Percentiles rank a stretch among this genome's conserved stretches.
phyloP scores from a whole-genome alignment of 2,113 vertebrate species.

The Prietella phreatophila region DNA sequence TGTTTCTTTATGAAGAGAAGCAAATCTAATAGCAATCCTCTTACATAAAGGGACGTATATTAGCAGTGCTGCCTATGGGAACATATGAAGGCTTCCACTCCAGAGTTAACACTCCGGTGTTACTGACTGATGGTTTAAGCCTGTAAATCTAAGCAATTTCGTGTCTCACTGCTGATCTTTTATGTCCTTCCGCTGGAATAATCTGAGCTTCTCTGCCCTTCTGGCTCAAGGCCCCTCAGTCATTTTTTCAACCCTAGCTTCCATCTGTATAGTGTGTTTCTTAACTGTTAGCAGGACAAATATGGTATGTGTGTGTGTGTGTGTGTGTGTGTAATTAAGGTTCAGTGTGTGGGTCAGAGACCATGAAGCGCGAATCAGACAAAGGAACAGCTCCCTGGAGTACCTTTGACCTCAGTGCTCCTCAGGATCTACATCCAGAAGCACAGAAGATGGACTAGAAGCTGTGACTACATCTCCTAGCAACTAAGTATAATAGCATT shows the following conservation, averaged over 20 bases:
- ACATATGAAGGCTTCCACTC: conserved; percentile 5
- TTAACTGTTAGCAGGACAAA: conserved; percentile 8
- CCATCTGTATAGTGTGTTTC: conserved; percentile 23
- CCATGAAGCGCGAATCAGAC: conserved; percentile 29
- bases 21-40: conserved; percentile 18
- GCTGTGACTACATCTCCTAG: conserved; percentile 9
- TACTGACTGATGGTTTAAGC: neutral
- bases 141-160: conserved; percentile 44
- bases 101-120: conserved; percentile 21
- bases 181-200: conserved; percentile 37
- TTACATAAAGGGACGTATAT: conserved; percentile 25
- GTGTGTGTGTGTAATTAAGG: neutral
- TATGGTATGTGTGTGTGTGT: conserved; percentile 19
- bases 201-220: conserved; percentile 35
- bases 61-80: neutral
- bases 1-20: conserved; percentile 18
- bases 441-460: conserved; percentile 34
- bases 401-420: conserved; percentile 17
- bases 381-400: conserved; percentile 41
- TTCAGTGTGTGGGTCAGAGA: conserved; percentile 20
- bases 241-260: conserved; percentile 25
- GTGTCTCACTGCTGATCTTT: conserved; percentile 43
- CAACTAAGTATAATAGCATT: neutral
- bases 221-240: conserved; percentile 37
- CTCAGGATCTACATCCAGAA: conserved; percentile 35